Evolutionary conservation across 2,888 invertebrate genomes (phyloP).

Genomic region (Hipparchia semele): DNA sequence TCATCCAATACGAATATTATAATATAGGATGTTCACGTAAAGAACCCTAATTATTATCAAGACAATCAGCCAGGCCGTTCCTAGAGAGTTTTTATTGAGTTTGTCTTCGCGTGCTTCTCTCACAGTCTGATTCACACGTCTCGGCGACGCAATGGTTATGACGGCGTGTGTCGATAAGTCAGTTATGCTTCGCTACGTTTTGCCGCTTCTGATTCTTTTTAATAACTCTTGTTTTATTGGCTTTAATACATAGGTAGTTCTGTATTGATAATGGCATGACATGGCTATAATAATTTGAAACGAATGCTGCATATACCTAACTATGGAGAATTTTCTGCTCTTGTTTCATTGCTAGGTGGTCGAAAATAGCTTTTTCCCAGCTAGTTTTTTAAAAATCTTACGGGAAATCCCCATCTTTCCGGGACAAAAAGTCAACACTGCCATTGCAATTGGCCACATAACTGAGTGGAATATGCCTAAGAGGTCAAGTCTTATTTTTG

Average conservation of each 20-base stretch:
- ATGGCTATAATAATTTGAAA: too few relatives aligned
- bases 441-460: too few relatives aligned
- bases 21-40: neutral
- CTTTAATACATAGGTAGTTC: neutral
- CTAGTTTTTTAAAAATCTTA: too few relatives aligned
- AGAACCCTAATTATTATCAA: constrained; percentile 11
- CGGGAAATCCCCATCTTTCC: too few relatives aligned
- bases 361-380: too few relatives aligned
- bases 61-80: constrained; percentile 27
- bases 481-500: too few relatives aligned
- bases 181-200: constrained; percentile 26
- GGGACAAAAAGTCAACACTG: too few relatives aligned
- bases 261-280: neutral
- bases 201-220: constrained; percentile 11
- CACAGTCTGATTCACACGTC: constrained; percentile 76
- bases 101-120: constrained; percentile 53
- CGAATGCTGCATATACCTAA: too few relatives aligned
- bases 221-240: constrained; percentile 15
- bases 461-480: too few relatives aligned
- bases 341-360: too few relatives aligned
- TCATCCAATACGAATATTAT: neutral
- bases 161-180: constrained; percentile 29
- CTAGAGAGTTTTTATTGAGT: constrained; percentile 43
- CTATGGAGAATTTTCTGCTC: too few relatives aligned
- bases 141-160: constrained; percentile 43